These are phyloP conservation scores for Parus major DNA, from an alignment of 2,113 vertebrate species.

Conservation along the genomic window DNA sequence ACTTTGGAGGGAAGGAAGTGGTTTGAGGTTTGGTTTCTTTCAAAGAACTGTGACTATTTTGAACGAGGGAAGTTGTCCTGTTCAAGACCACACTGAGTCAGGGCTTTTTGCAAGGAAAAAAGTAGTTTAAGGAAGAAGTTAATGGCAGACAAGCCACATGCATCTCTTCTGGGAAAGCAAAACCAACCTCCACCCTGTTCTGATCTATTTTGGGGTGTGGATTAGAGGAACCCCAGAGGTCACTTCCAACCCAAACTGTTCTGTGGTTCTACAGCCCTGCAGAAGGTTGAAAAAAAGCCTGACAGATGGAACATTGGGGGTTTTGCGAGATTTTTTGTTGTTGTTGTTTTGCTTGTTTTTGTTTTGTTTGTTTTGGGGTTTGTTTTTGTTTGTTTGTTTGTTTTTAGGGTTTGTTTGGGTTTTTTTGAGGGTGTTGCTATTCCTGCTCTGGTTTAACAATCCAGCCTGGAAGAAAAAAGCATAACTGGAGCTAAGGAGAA, in stretches of 20 bases:
- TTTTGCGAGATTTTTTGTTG: not conserved
- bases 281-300: too few relatives aligned
- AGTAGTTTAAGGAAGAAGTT: fast-evolving
- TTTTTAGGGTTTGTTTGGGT: not conserved
- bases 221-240: not conserved
- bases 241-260: not conserved
- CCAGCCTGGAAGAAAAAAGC: not conserved
- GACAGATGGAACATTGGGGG: not conserved
- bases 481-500: not conserved
- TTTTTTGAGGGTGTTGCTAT: not conserved
- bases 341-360: too few relatives aligned
- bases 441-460: not conserved
- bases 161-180: not conserved
- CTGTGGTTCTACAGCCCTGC: not conserved
- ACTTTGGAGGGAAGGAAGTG: not conserved
- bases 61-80: not conserved
- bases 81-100: not conserved
- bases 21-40: not conserved
- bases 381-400: not conserved
- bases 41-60: not conserved
- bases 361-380: not conserved
- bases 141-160: not conserved
- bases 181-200: not conserved
- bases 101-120: not conserved
- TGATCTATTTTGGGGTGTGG: not conserved